A percentile compares a stretch with the other conserved stretches of the same genome.
These are phyloP conservation scores for Caenorhabditis briggsae DNA, from an alignment of 1,140 invertebrate species.

Conservation along the genomic window DNA sequence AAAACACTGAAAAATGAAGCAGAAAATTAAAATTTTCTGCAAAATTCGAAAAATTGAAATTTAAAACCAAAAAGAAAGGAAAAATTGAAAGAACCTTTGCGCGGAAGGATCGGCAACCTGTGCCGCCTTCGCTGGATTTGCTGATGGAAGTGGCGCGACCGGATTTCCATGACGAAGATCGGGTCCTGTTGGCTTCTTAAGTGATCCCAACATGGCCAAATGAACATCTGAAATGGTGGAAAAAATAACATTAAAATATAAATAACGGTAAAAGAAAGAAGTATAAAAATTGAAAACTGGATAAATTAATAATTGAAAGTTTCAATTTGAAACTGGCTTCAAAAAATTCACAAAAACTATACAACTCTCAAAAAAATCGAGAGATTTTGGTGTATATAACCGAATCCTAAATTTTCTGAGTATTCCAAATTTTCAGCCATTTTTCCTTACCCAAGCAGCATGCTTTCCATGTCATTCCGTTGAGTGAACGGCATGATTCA, in stretches of 20 bases:
- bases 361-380: too few relatives aligned
- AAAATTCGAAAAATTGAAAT: slow-evolving; percentile 15
- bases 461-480: slow-evolving; percentile 60
- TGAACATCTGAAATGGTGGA: slow-evolving; percentile 59
- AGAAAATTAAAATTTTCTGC: slow-evolving; percentile 18
- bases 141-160: not conserved
- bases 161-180: slow-evolving; percentile 22
- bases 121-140: not conserved
- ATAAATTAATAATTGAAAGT: not conserved
- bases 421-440: not conserved
- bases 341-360: too few relatives aligned
- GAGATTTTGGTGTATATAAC: too few relatives aligned
- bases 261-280: not conserved
- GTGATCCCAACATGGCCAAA: slow-evolving; percentile 58
- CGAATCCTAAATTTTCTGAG: too few relatives aligned
- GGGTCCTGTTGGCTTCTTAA: slow-evolving; percentile 31
- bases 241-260: not conserved
- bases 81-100: slow-evolving; percentile 9
- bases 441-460: slow-evolving; percentile 50
- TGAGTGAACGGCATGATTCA: slow-evolving; percentile 49
- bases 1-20: not conserved
- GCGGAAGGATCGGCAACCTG: slow-evolving; percentile 6
- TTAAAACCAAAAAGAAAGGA: not conserved
- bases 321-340: too few relatives aligned
- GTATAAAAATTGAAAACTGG: not conserved